Evolutionary conservation across 2,797 vertebrate species (phyloP).

Genomic region (Balearica regulorum): DNA sequence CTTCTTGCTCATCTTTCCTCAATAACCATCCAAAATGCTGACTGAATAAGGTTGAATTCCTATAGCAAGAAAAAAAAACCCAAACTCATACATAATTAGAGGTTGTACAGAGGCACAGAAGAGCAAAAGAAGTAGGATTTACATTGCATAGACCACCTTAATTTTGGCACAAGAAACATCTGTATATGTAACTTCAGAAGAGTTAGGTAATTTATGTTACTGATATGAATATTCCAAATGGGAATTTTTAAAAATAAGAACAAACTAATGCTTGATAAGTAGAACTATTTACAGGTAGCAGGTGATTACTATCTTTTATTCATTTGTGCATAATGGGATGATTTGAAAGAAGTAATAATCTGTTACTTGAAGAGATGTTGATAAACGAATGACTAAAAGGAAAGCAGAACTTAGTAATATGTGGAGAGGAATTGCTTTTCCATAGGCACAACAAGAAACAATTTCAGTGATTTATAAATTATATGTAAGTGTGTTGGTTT

Average conservation of each 20-base stretch:
- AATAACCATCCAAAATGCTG: background rate
- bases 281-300: background rate
- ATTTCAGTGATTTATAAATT: background rate
- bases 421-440: background rate
- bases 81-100: background rate
- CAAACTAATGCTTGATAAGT: background rate
- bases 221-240: background rate
- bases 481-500: no score
- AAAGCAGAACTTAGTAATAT: background rate
- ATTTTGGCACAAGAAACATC: background rate
- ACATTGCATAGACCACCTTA: background rate
- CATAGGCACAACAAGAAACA: background rate
- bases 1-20: background rate
- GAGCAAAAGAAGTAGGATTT: background rate
- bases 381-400: background rate
- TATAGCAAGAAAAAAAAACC: background rate
- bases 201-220: background rate
- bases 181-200: background rate
- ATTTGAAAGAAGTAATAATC: background rate
- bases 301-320: background rate
- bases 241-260: background rate
- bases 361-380: background rate
- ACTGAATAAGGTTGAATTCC: background rate
- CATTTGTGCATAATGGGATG: background rate
- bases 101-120: background rate